Percentiles rank a stretch among this genome's conserved stretches.
Evolutionary conservation across 1,140 invertebrate genomes (phyloP).

Genomic region (Pygmarrhopalites habei): DNA sequence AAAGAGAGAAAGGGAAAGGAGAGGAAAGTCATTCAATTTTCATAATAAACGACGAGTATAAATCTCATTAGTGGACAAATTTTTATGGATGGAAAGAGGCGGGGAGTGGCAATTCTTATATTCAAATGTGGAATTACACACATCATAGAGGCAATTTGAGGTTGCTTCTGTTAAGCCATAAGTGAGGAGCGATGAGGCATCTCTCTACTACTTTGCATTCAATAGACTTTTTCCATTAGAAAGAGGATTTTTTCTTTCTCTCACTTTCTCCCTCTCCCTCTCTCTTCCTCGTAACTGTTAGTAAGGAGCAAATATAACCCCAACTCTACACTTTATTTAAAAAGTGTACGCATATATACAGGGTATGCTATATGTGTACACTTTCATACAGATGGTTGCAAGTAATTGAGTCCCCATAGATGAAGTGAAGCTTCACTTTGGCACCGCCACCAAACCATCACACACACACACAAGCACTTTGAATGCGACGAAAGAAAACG

Average conservation of each 20-base stretch:
- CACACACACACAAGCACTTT: constrained; percentile 13
- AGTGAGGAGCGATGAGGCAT: constrained; percentile 21
- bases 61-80: constrained; percentile 39
- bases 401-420: constrained; percentile 38
- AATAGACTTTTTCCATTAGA: constrained; percentile 40
- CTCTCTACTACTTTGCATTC: constrained; percentile 36
- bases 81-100: constrained; percentile 30
- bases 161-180: constrained; percentile 20
- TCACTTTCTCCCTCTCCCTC: background rate
- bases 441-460: too few species aligned
- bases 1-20: constrained; percentile 6
- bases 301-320: background rate
- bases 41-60: constrained; percentile 38
- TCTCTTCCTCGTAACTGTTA: background rate
- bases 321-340: too few species aligned
- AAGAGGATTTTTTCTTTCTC: constrained; percentile 36
- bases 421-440: constrained; percentile 30
- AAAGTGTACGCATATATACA: too few species aligned
- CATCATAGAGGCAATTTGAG: constrained; percentile 33
- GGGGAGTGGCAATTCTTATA: constrained; percentile 34
- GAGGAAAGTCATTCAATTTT: constrained; percentile 39
- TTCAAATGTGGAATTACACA: constrained; percentile 31
- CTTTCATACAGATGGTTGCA: constrained; percentile 32
- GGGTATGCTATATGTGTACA: constrained; percentile 9
- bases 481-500: constrained; percentile 28